phyloP scores from a whole-genome alignment of 2,888 invertebrate species.

The Taphrorychus bicolor region DNA sequence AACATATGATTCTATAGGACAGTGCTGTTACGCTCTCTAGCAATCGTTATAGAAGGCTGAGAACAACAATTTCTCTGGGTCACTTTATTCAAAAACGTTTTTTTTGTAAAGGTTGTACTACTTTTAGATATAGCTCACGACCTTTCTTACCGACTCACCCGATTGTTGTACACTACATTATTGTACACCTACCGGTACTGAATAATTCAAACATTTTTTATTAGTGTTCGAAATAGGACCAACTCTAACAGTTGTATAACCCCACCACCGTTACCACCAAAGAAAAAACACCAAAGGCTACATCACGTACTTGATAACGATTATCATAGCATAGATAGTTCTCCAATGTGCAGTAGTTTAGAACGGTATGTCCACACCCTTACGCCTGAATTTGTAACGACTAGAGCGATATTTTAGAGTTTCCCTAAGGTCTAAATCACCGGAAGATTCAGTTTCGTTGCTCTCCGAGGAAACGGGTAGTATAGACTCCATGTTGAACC shows the following conservation, averaged over 20 bases:
- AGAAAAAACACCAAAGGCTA: conserved; percentile 65
- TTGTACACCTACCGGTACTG: too few species aligned
- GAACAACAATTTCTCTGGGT: not conserved
- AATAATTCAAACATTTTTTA: too few species aligned
- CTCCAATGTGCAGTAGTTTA: conserved; percentile 69
- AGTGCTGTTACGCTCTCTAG: too few species aligned
- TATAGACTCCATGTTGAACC: conserved; percentile 86
- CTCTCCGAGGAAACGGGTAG: conserved; percentile 78
- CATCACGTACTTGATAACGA: conserved; percentile 61
- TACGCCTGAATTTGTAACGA: not conserved
- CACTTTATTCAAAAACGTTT: too few species aligned
- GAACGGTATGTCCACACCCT: conserved; percentile 60
- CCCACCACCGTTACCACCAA: conserved; percentile 82
- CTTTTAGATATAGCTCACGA: too few species aligned
- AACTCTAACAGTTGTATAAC: conserved; percentile 60
- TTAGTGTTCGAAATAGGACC: conserved; percentile 45
- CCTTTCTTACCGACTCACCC: too few species aligned
- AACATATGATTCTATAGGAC: too few species aligned
- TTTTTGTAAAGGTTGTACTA: not conserved
- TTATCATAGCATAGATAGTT: conserved; percentile 63
- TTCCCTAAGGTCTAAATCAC: conserved; percentile 78
- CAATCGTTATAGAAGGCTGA: too few species aligned
- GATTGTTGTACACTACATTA: too few species aligned
- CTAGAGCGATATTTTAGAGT: conserved; percentile 58
- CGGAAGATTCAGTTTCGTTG: conserved; percentile 73